These are phyloP conservation scores for Lithobates pipiens DNA, from an alignment of 2,797 vertebrate genomes.

Conservation along the genomic window DNA sequence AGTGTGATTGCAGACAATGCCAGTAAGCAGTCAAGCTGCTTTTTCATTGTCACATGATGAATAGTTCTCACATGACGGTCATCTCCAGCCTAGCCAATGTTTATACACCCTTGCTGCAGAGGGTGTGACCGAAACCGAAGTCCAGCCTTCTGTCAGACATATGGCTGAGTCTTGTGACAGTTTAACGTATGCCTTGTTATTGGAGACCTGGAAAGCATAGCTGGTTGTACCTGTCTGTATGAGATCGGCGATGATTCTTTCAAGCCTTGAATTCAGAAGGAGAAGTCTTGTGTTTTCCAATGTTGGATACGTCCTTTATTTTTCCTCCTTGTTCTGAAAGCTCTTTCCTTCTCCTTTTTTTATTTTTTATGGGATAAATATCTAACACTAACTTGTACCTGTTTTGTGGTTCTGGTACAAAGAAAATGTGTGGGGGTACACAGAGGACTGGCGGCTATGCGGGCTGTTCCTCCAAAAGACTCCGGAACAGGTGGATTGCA, in stretches of 20 bases:
- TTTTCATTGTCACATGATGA: constrained; percentile 40
- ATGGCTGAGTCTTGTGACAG: constrained; percentile 79
- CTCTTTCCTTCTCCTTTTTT: too few relatives aligned
- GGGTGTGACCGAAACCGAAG: constrained; percentile 62
- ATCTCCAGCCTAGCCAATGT: constrained; percentile 37
- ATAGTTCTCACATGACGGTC: constrained; percentile 45
- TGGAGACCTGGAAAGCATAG: constrained; percentile 62
- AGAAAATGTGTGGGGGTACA: constrained; percentile 76
- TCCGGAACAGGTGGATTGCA: constrained; percentile 37
- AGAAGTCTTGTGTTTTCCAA: neutral
- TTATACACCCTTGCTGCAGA: constrained; percentile 27
- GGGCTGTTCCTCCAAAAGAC: constrained; percentile 53
- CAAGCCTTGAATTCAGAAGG: neutral
- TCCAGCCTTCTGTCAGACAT: constrained; percentile 68
- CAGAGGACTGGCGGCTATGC: constrained; percentile 64
- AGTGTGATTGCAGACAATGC: neutral
- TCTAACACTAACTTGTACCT: neutral
- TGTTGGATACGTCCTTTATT: neutral
- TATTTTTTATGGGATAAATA: neutral
- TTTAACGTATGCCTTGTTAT: constrained; percentile 68
- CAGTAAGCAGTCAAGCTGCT: neutral
- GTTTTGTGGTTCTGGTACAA: neutral
- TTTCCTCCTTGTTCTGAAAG: neutral
- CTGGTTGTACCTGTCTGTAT: constrained; percentile 33
- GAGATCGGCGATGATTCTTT: neutral